phyloP scores from a whole-genome alignment of 2,888 invertebrate genomes.

The Lepetodrilus schrolli region DNA sequence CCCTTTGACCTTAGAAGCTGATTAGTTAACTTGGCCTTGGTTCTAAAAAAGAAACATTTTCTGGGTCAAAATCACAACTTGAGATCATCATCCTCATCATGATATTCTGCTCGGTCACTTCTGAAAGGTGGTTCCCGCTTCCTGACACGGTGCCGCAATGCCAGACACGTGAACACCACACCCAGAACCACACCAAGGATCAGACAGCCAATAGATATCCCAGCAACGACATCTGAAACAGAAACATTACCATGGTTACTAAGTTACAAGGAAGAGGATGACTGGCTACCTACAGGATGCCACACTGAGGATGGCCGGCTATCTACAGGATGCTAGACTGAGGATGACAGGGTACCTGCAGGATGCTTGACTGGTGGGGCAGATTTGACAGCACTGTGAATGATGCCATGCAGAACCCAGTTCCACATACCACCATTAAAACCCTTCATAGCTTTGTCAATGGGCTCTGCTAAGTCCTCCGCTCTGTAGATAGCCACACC shows the following conservation, averaged over 20 bases:
- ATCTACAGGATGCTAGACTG: not conserved
- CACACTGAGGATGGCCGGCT: not conserved
- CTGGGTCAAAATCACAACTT: constrained; percentile 32
- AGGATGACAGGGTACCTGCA: constrained; percentile 25
- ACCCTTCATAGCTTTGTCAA: not conserved
- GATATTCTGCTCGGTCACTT: constrained; percentile 43
- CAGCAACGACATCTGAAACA: constrained; percentile 52
- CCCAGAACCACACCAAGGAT: constrained; percentile 55
- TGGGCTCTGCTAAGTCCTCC: constrained; percentile 48
- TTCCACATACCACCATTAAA: constrained; percentile 48
- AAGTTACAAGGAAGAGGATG: no score
- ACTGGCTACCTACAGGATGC: not conserved
- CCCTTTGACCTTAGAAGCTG: no score
- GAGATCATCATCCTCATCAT: constrained; percentile 40
- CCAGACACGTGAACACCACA: constrained; percentile 42
- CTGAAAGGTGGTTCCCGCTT: constrained; percentile 45
- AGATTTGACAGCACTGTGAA: not conserved
- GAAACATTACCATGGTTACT: no score
- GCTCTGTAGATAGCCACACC: constrained; percentile 51
- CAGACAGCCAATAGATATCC: constrained; percentile 53
- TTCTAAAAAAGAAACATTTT: no score
- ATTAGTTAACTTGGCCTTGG: no score
- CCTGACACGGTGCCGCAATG: constrained; percentile 33
- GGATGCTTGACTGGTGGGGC: constrained; percentile 27
- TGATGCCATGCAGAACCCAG: constrained; percentile 47